A percentile compares a stretch with the other conserved stretches of the same genome.
phyloP scores from a whole-genome alignment of 2,797 vertebrate genomes.

The Melopsittacus undulatus region DNA sequence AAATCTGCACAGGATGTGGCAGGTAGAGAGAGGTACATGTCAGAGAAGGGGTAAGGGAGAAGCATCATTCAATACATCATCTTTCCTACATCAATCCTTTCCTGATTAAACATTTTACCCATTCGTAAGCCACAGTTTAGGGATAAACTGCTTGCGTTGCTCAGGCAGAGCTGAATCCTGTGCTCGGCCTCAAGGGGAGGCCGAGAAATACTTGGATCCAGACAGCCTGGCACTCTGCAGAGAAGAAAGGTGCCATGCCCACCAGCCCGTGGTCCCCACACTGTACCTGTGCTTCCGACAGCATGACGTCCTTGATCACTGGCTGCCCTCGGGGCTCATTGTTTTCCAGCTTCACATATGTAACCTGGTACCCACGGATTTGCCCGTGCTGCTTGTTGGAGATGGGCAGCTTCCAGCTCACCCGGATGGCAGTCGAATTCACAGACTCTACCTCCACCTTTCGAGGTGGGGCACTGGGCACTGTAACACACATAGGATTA shows the following conservation, averaged over 20 bases:
- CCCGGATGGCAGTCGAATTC: slow-evolving; percentile 90
- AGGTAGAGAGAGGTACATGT: neutral
- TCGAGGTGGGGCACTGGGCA: slow-evolving; percentile 76
- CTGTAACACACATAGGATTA: slow-evolving; percentile 36
- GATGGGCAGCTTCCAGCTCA: slow-evolving; percentile 92
- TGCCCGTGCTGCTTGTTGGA: slow-evolving; percentile 91
- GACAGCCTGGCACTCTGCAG: neutral
- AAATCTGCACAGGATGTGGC: neutral
- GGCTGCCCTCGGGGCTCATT: slow-evolving; percentile 89
- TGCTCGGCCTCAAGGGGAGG: neutral
- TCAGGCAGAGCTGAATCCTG: neutral
- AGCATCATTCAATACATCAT: neutral
- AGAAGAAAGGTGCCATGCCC: neutral
- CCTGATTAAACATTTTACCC: neutral
- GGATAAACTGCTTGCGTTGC: neutral
- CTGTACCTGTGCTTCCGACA: slow-evolving; percentile 90
- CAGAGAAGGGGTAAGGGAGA: neutral
- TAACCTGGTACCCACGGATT: slow-evolving; percentile 93
- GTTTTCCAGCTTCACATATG: slow-evolving; percentile 88
- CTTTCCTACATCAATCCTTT: neutral
- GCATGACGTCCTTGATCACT: slow-evolving; percentile 86
- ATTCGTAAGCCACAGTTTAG: neutral
- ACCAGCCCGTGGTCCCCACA: neutral
- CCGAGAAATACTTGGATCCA: neutral
- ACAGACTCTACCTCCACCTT: slow-evolving; percentile 90